Evolutionary conservation across 2,113 vertebrate species (phyloP), one percentile per base, ranked within the genome.

Genomic region (Neotragus pygmaeus): DNA sequence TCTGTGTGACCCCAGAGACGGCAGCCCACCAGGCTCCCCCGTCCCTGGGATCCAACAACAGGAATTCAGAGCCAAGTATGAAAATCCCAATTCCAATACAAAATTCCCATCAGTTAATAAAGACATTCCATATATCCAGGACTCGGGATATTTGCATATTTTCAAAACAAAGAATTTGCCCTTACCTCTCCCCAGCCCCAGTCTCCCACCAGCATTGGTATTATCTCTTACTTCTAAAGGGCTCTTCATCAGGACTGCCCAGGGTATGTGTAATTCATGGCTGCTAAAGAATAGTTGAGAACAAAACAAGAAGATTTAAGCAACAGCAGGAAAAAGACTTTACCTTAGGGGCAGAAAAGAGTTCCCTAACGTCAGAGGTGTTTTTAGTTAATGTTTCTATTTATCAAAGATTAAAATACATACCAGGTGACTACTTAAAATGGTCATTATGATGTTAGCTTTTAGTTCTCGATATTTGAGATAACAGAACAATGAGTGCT

Each of bases 331-430:
- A 90, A 62, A 90, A 92, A 77, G 94, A 66, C 28, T 39, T 70
- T 19, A 70, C 89, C 57, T 88, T 23, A 80, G 86, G 62, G 82
- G 86, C 25, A 30, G 60, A 45, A 92, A 77, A 30, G 25, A 80
- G 70, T 27, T 89, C 87, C 87, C 87, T 47, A 39, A 53, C 0
- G 36, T 53, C 83, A 66, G 23, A 17, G 36, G 33, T 27, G 49
- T 78, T 94, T 93, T 95, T 87, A 97, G 96, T 96, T 87, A 97
- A 93, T 89, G 49, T 47, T 49, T 66, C 88, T 95, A 93, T 94
- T 97, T 97, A 90, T 92, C 89, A 64, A 95, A 90, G 86, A 98
- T 94, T 91, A 83, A 93, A 97, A 93, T 77, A 90, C 15, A 13
- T 39, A 91, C 58, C 95, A 83, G n/a, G 78, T 91, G 91, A 93